A percentile compares a stretch with the other conserved stretches of the same genome.
Evolutionary conservation across 2,113 vertebrate species (phyloP).

Genomic region (Mola mola): DNA sequence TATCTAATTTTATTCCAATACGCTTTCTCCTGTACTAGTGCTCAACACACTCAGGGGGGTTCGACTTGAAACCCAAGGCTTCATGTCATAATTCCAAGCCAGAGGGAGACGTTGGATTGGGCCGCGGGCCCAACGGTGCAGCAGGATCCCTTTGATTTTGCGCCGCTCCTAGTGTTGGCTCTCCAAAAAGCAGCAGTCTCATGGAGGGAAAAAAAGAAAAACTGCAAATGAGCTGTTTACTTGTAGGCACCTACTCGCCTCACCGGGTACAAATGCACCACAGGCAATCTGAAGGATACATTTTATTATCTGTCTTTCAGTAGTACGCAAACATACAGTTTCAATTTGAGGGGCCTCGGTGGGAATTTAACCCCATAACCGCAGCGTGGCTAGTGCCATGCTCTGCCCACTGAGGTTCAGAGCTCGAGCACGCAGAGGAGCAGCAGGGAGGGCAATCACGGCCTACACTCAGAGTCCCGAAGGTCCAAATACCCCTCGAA

Average conservation of each 20-base stretch:
- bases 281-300: conserved; percentile 53
- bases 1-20: conserved; percentile 77
- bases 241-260: conserved; percentile 60
- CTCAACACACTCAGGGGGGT: conserved; percentile 54
- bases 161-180: conserved; percentile 29
- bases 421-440: conserved; percentile 56
- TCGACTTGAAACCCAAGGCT: conserved; percentile 33
- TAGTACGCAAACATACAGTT: conserved; percentile 52
- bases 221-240: conserved; percentile 46
- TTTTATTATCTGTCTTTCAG: conserved; percentile 47
- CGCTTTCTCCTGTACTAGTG: conserved; percentile 52
- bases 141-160: conserved; percentile 62
- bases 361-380: conserved; percentile 61
- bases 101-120: conserved; percentile 64
- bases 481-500: conserved; percentile 48
- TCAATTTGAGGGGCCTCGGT: conserved; percentile 56
- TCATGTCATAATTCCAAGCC: conserved; percentile 75
- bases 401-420: conserved; percentile 61
- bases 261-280: conserved; percentile 59
- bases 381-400: conserved; percentile 44
- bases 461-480: conserved; percentile 36
- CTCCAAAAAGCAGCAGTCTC: conserved; percentile 39
- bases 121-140: conserved; percentile 48
- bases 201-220: conserved; percentile 4
- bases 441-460: conserved; percentile 57